A percentile compares a stretch with the other conserved stretches of the same genome.
These are phyloP conservation scores for Tinea pellionella DNA, from an alignment of 2,888 invertebrate genomes.

Conservation along the genomic window DNA sequence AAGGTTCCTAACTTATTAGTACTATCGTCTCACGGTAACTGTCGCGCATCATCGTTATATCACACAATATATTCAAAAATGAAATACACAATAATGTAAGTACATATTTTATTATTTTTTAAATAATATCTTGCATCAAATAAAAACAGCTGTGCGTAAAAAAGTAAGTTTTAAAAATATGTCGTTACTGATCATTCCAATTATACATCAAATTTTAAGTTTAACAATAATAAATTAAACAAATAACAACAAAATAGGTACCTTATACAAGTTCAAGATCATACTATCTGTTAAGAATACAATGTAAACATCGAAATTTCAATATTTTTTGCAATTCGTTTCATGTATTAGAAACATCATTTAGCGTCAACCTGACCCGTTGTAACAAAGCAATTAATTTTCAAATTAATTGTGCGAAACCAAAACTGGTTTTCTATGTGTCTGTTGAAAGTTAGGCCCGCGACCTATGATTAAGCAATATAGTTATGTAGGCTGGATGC, in stretches of 20 bases:
- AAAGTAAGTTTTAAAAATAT: not conserved
- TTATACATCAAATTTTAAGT: no score
- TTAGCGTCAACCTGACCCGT: constrained; percentile 29
- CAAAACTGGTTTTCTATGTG: constrained; percentile 48
- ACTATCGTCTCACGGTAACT: not conserved
- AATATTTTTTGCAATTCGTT: no score
- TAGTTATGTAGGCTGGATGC: constrained; percentile 44
- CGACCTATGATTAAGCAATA: constrained; percentile 56
- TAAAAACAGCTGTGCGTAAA: constrained; percentile 2
- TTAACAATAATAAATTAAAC: no score
- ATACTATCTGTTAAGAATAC: no score
- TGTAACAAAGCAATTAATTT: constrained; percentile 52
- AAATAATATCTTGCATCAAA: not conserved
- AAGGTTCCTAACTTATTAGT: not conserved
- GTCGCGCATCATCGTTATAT: not conserved
- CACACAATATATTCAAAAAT: not conserved
- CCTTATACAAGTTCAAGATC: no score
- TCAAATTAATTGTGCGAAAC: constrained; percentile 54
- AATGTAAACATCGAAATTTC: no score
- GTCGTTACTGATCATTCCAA: no score
- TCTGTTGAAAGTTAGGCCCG: constrained; percentile 50
- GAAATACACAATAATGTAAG: constrained; percentile 15
- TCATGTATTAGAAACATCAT: constrained; percentile 36
- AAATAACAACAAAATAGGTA: no score
- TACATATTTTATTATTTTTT: constrained; percentile 8